Evolutionary conservation across 2,888 invertebrate species (phyloP).

Genomic region (Nysson spinosus): DNA sequence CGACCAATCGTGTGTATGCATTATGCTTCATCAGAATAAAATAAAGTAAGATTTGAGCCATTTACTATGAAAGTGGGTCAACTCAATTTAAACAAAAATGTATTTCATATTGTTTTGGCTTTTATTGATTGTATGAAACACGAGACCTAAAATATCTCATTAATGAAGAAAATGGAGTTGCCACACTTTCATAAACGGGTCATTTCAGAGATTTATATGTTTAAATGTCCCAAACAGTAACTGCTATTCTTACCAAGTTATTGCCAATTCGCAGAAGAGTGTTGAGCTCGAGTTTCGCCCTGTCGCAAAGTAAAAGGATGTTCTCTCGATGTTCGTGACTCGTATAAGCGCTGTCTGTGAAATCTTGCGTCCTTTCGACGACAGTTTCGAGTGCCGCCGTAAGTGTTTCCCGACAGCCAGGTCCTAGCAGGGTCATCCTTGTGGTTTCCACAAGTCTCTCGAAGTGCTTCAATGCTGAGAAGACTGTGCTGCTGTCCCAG

Average conservation of each 20-base stretch:
- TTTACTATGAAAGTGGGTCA: too few relatives aligned
- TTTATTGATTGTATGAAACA: too few relatives aligned
- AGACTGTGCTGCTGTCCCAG: constrained; percentile 86
- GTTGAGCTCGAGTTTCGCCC: constrained; percentile 94
- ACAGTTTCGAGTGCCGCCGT: constrained; percentile 92
- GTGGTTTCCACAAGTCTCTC: constrained; percentile 92
- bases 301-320: constrained; percentile 92
- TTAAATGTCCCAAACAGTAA: too few relatives aligned
- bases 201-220: too few relatives aligned
- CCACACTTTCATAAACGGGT: too few relatives aligned
- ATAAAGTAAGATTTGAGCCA: too few relatives aligned
- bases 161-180: too few relatives aligned
- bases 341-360: constrained; percentile 99
- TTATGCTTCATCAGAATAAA: too few relatives aligned
- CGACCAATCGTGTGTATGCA: too few relatives aligned
- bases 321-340: constrained; percentile 97
- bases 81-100: too few relatives aligned
- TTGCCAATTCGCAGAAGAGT: constrained; percentile 92
- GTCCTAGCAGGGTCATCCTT: constrained; percentile 86
- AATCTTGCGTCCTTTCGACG: constrained; percentile 97
- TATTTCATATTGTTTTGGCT: too few relatives aligned
- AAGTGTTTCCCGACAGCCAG: constrained; percentile 86
- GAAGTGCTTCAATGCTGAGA: constrained; percentile 89
- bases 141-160: too few relatives aligned
- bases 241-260: constrained; percentile 84